phyloP scores from a whole-genome alignment of 2,797 vertebrate genomes.

The Aldrovandia affinis region DNA sequence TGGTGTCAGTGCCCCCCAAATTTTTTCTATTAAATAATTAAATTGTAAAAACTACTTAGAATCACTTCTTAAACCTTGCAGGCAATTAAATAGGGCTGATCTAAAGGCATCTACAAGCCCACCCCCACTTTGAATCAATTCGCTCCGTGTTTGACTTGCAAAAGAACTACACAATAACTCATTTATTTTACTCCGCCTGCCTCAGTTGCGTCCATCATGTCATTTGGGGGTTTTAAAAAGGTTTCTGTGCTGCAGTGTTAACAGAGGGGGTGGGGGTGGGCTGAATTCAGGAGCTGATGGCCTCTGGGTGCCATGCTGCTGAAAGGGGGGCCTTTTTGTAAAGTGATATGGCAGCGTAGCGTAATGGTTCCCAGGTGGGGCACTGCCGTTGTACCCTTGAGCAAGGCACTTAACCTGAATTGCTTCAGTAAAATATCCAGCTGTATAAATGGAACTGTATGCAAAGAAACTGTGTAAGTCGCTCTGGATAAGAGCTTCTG shows the following conservation, averaged over 20 bases:
- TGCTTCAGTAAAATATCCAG: no score
- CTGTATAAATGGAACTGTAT: no score
- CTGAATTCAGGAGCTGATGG: background rate
- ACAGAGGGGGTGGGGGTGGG: background rate
- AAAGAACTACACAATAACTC: conserved; percentile 28
- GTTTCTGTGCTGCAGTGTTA: background rate
- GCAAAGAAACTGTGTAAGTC: no score
- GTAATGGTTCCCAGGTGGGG: no score
- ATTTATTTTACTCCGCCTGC: conserved; percentile 36
- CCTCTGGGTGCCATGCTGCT: background rate
- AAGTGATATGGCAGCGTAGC: background rate
- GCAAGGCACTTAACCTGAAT: no score
- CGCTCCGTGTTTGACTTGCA: conserved; percentile 36
- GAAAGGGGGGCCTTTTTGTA: background rate
- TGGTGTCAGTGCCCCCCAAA: no score
- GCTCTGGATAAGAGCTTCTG: no score
- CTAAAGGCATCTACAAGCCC: conserved; percentile 15
- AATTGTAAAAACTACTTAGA: conserved; percentile 57
- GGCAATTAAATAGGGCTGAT: conserved; percentile 25
- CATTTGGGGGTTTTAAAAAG: conserved; percentile 30
- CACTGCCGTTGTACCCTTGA: no score
- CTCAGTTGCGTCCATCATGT: conserved; percentile 33
- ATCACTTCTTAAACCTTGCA: conserved; percentile 50
- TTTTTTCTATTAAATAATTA: conserved; percentile 62
- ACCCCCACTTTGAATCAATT: conserved; percentile 31